Evolutionary conservation across 2,797 vertebrate species (phyloP), one percentile per base, ranked within the genome.

Genomic region (Moxostoma hubbsi): DNA sequence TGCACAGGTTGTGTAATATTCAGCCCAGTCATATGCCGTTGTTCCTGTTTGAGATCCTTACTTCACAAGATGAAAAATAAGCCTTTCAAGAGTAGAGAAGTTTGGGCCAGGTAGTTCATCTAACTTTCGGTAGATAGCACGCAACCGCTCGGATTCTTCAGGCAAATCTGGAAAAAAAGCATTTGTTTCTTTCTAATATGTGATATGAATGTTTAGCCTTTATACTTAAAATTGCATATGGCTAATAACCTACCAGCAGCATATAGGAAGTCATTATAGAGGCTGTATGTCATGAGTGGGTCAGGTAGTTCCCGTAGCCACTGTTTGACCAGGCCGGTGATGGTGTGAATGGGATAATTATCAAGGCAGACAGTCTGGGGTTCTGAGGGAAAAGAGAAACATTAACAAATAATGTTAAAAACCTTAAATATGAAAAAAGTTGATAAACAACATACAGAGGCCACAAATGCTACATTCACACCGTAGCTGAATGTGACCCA

Each of bases 21-120:
- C n/a, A 51, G 6, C 10, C 3, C 18, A 58, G 50, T 63, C 8
- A n/a, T 57, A 51, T 16, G 13, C 45, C 57, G 47, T 2, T 2
- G 45, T 24, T 49, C 5, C 9, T 10, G 13, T 55, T 36, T 36
- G 65, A 16, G 47, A 47, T n/a, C 18, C 69, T 94, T 91, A 97
- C 98, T 94, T 97, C 91, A 99, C 96, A 0, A 99, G 95, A 84
- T 99, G 98, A 90, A 99, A 99, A 89, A 99, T 90, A 12, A 99
- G 95, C 8, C 98, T 90, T 85, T 99, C 97, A 84, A 99, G 88
- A 0, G 96, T 96, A 80, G 90, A 93, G 81, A 94, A 96, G 88
- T 97, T 96, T 75, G 95, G 92, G 16, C 93, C 87, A 0, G 97
- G 97, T 74, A 99, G 95, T 81, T 97, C 96, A 36, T 97, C 97